phyloP scores from a whole-genome alignment of 1,140 invertebrate genomes.

The Nautilus pompilius region DNA sequence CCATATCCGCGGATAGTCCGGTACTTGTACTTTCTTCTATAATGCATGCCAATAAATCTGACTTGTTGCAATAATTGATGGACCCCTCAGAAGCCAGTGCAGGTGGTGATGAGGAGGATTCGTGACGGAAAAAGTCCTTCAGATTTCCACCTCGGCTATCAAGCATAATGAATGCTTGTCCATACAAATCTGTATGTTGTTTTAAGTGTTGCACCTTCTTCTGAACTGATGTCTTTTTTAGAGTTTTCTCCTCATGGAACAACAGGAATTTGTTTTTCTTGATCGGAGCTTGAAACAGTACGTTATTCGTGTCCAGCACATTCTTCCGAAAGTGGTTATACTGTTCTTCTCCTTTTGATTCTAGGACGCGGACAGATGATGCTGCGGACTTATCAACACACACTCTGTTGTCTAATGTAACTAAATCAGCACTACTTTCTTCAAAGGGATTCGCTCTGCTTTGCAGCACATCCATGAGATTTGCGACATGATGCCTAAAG shows the following conservation, averaged over 20 bases:
- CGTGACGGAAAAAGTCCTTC: too few relatives aligned
- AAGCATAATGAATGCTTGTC: too few relatives aligned
- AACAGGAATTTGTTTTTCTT: not conserved
- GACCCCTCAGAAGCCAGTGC: not conserved
- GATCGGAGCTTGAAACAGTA: too few relatives aligned
- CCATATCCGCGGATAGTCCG: not conserved
- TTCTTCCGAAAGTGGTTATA: not conserved
- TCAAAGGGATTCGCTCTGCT: conserved; percentile 1
- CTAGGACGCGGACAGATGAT: too few relatives aligned
- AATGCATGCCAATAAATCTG: not conserved
- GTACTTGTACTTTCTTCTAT: conserved; percentile 1
- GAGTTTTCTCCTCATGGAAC: not conserved
- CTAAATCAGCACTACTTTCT: not conserved
- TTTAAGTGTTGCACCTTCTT: too few relatives aligned
- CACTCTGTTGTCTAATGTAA: not conserved
- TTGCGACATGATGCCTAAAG: too few relatives aligned
- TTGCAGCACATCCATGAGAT: not conserved
- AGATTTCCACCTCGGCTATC: too few relatives aligned
- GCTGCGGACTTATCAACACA: too few relatives aligned
- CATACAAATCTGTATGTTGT: too few relatives aligned
- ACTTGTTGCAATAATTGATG: not conserved
- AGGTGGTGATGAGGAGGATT: too few relatives aligned
- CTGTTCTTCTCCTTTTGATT: too few relatives aligned
- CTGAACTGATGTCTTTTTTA: not conserved
- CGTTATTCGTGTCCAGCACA: not conserved